Evolutionary conservation across 2,888 invertebrate species (phyloP), one percentile per base, ranked within the genome.

Genomic region (Norana najaformis): DNA sequence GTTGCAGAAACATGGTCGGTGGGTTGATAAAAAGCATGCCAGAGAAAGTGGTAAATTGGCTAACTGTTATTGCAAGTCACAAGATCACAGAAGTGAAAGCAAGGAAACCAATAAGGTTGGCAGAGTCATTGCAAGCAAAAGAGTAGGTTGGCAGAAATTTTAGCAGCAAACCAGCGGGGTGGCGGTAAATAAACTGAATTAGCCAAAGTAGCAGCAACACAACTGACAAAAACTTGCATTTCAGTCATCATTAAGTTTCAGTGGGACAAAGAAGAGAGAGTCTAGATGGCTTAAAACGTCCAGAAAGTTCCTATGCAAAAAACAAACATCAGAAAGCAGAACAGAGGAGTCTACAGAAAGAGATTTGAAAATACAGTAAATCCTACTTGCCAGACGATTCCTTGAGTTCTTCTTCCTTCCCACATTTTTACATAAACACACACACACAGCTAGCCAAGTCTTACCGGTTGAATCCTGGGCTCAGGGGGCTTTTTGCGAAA

Each of bases 371-470:
- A 85, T 85, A 37, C 37, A 85, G 37, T 85, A 69, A 69, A 69
- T 69, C 69, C 85, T 85, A 85, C 85, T 85, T 85, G 85, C 85
- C 85, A 37, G 37, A 85, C 35, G 85, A 8, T 69, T 69, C 69
- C 69, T 69, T 69, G 69, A 35, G 85, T 85, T 85, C 85, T 85
- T 85, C 85, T 85, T 35, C 85, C 85, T 85, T 35, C 85, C 37
- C 1, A 85, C 35, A 36, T 85, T 37, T 85, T 85, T 85, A 85
- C 85, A 85, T 85, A 85, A 35, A 85, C 85, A 85, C 85, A 85
- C 23, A 53, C 85, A 85, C 85, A 85, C 85, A 85, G 85, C 85
- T 85, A 85, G 37, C 85, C 85, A 85, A 69, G 69, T 69, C 69
- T 69, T 69, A 85, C 85, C 85, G 85, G 85, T 36, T 85, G 85